Base-by-base conservation (phyloP, 2,113 vertebrate genomes). In the Channa maculata region DNA sequence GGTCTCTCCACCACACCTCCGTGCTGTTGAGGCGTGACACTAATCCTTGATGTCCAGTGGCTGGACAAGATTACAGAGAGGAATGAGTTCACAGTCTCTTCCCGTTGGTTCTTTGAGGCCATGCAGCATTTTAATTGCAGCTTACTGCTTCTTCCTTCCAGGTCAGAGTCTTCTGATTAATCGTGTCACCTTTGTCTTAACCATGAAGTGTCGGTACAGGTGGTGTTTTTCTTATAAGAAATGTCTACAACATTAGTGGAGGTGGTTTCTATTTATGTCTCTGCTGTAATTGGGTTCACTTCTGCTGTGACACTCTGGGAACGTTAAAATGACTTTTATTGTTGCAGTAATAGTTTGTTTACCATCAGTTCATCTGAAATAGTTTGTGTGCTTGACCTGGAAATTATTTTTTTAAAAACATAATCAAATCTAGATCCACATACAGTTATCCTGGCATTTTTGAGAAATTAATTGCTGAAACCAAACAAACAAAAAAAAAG, bases 261-360 rank as follows among this genome's bases (percentile, higher is more conserved):
- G 58, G 43, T 60, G 41, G 36, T 49, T 84, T 77, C 24, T 86
- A 80, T 84, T 83, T 61, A 75, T 72, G 64, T 75, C 65, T 64
- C 5, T 41, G 63, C 59, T 65, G 65, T 85, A 73, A 85, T 81
- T 68, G 73, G 14, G 73, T 81, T 78, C 39, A 65, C 64, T 64
- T 71, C 14, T 11, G 49, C 57, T 5, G 0, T 48, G 51, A 67
- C 52, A 24, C 24, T 24, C 24, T 24, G 24, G 24, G 24, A 24
- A 24, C 24, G 1, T 24, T 24, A 24, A 24, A 24, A 24, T 24
- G 24, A 24, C 24, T 24, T 24, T 24, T 24, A 24, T 24, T 24
- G 24, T 24, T 24, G 24, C 24, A 24, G 24, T 24, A 24, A 24
- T 24, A 24, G 1, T 24, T 24, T 24, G 1, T 24, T 24, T 24